These are phyloP conservation scores for Crioceris asparagi DNA, from an alignment of 2,888 invertebrate genomes.

Conservation along the genomic window DNA sequence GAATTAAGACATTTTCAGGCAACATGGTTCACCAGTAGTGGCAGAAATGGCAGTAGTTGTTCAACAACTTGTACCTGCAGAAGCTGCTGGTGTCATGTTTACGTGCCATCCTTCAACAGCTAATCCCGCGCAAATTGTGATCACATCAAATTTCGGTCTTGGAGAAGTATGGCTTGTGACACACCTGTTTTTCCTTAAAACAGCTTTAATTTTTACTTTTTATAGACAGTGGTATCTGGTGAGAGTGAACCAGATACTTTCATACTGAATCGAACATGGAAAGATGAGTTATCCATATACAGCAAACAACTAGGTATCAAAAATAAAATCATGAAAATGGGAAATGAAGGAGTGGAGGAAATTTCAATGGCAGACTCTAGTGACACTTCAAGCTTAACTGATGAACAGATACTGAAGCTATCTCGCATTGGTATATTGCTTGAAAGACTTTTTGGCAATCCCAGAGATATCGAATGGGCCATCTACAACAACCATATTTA, in stretches of 20 bases:
- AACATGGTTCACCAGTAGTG: constrained; percentile 58
- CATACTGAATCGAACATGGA: constrained; percentile 42
- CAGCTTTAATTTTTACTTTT: neutral
- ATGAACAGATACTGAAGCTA: constrained; percentile 44
- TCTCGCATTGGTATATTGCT: constrained; percentile 48
- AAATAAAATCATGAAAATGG: constrained; percentile 40
- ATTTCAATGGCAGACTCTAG: too few relatives aligned
- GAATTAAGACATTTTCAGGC: constrained; percentile 37
- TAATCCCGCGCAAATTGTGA: constrained; percentile 53
- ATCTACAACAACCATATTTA: constrained; percentile 48
- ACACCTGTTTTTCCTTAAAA: neutral
- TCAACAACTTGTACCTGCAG: constrained; percentile 63
- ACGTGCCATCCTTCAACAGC: constrained; percentile 66
- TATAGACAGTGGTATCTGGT: constrained; percentile 69
- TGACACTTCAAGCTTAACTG: constrained; percentile 43
- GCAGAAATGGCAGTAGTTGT: constrained; percentile 70
- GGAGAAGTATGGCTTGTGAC: constrained; percentile 58
- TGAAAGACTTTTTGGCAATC: constrained; percentile 56
- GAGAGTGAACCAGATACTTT: constrained; percentile 67
- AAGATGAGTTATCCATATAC: constrained; percentile 35
- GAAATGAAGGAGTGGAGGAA: constrained; percentile 30
- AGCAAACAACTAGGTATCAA: constrained; percentile 46
- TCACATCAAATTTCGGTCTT: constrained; percentile 73
- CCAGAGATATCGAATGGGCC: constrained; percentile 77
- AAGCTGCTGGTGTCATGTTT: constrained; percentile 70